These are phyloP conservation scores for Rhombomys opimus DNA, from an alignment of 2,113 vertebrate genomes.

Conservation along the genomic window DNA sequence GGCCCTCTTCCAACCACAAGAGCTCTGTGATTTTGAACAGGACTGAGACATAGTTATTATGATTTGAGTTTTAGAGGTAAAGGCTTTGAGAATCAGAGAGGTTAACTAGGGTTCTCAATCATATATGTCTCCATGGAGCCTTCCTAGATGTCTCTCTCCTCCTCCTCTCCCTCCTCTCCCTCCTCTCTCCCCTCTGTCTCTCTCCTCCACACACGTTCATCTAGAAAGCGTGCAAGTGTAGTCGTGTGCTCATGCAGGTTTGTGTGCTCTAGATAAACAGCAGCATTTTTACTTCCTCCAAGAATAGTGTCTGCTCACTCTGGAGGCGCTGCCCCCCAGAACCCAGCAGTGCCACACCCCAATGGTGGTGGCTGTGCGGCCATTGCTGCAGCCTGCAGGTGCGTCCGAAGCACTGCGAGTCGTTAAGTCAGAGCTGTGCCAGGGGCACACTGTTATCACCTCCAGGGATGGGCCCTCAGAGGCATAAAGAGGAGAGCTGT, in stretches of 20 bases:
- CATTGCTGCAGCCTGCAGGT: too few relatives aligned
- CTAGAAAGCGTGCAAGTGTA: background rate
- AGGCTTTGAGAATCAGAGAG: background rate
- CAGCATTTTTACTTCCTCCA: background rate
- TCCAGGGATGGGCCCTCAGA: background rate
- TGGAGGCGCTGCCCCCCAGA: background rate
- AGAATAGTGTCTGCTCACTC: too few relatives aligned
- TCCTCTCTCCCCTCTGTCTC: background rate
- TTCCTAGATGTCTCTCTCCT: background rate
- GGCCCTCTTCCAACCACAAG: background rate
- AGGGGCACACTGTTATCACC: too few relatives aligned
- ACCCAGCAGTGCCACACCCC: background rate
- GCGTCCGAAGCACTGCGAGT: background rate
- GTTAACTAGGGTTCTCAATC: background rate
- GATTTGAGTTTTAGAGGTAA: background rate
- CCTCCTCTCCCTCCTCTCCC: background rate
- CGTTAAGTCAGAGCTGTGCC: background rate
- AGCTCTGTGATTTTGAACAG: background rate
- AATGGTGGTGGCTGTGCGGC: accelerated
- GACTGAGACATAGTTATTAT: background rate
- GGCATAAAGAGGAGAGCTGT: background rate
- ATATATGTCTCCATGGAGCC: background rate
- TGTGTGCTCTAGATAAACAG: background rate
- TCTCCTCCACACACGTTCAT: background rate
- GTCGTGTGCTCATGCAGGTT: accelerated